Percentiles rank a stretch among this genome's conserved stretches.
Conservation (phyloP, 2,888 invertebrate genomes). For the Saturnia pavonia region DNA sequence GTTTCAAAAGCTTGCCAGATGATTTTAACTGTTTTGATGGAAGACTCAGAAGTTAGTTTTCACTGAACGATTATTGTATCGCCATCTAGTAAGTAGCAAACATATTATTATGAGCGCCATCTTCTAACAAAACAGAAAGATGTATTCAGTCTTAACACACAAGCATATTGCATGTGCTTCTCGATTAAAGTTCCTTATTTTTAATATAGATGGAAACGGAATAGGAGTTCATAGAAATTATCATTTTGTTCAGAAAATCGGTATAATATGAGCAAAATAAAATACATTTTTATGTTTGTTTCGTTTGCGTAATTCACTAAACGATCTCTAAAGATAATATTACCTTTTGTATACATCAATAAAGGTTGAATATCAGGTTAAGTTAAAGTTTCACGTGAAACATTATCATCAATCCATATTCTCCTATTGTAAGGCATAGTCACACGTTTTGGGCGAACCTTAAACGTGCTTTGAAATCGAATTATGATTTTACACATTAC, state of each 20-base stretch:
- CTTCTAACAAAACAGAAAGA: constrained; percentile 27
- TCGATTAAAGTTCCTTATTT: not conserved
- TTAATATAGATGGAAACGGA: not conserved
- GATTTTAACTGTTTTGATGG: constrained; percentile 23
- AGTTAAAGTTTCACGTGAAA: not conserved
- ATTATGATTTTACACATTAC: not conserved
- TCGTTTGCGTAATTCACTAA: not conserved
- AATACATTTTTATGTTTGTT: not conserved
- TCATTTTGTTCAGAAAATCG: not conserved
- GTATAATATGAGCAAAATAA: not conserved
- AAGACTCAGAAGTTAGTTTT: not conserved
- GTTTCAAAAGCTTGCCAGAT: constrained; percentile 45
- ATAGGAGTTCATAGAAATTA: not conserved
- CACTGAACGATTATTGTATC: constrained; percentile 25
- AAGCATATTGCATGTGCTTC: not conserved
- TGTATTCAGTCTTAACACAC: not conserved
- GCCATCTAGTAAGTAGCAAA: constrained; percentile 38
- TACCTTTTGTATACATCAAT: not conserved
- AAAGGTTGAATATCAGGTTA: not conserved
- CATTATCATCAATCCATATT: not conserved
- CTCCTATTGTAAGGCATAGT: constrained; percentile 13
- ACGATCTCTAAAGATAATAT: not conserved
- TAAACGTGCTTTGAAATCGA: not conserved
- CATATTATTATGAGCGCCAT: constrained; percentile 42
- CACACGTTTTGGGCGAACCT: not conserved